These are phyloP conservation scores for Abscondita cerata DNA, from an alignment of 2,888 invertebrate species.

Conservation along the genomic window DNA sequence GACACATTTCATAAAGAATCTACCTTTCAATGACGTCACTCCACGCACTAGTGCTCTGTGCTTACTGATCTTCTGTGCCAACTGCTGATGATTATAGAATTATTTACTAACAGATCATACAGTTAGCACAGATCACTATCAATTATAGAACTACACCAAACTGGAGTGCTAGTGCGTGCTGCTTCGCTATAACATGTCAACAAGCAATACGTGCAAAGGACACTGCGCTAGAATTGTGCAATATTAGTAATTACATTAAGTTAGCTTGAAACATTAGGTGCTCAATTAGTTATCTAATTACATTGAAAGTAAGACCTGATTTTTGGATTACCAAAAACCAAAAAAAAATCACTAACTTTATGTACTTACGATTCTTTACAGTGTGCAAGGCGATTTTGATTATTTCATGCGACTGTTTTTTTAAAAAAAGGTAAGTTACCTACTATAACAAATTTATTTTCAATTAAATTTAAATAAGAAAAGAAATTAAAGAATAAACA, in stretches of 20 bases:
- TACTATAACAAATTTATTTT: no score
- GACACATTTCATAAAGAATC: slow-evolving; percentile 78
- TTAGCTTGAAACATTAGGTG: slow-evolving; percentile 62
- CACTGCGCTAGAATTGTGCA: slow-evolving; percentile 59
- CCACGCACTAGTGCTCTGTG: slow-evolving; percentile 68
- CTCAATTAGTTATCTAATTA: slow-evolving; percentile 55
- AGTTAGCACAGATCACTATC: slow-evolving; percentile 33
- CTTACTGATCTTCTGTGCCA: slow-evolving; percentile 33
- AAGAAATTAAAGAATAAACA: no score
- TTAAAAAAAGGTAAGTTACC: no score
- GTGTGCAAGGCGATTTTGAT: no score
- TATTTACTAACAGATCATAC: slow-evolving; percentile 25
- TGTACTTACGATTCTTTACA: no score
- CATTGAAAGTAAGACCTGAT: slow-evolving; percentile 24
- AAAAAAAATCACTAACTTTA: neutral
- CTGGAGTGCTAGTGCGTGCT: slow-evolving; percentile 43
- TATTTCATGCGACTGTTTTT: no score
- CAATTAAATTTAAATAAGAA: no score
- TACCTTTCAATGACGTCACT: slow-evolving; percentile 75
- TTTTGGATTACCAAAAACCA: slow-evolving; percentile 19
- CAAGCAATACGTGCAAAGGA: slow-evolving; percentile 55
- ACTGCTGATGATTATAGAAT: slow-evolving; percentile 26
- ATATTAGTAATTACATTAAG: slow-evolving; percentile 59
- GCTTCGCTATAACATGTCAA: slow-evolving; percentile 38
- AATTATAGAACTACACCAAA: slow-evolving; percentile 35